Conservation (phyloP, 2,888 invertebrate genomes). For the Heliconius cydno region DNA sequence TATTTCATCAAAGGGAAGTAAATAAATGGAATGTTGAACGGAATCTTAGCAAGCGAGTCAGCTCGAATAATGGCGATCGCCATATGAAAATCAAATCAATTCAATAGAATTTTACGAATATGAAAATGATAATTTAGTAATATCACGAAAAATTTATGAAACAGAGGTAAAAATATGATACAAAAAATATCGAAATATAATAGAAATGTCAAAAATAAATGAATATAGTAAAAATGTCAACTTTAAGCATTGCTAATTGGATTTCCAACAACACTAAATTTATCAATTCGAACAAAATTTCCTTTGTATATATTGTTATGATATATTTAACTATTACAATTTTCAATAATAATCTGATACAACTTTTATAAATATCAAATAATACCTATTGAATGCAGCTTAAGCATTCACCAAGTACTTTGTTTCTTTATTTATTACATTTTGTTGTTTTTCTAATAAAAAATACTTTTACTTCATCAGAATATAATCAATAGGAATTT, state of each 20-base stretch:
- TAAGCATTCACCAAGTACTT: conserved; percentile 18
- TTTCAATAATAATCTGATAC: conserved; percentile 14
- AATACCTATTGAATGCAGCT: neutral
- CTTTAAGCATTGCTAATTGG: neutral
- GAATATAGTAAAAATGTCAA: too few relatives aligned
- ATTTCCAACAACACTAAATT: conserved; percentile 14
- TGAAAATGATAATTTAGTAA: neutral
- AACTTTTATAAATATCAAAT: conserved; percentile 18
- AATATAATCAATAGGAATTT: conserved; percentile 22
- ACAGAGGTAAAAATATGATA: neutral
- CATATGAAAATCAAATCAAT: neutral
- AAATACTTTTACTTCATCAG: conserved; percentile 17
- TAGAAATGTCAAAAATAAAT: neutral
- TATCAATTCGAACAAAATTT: conserved; percentile 14
- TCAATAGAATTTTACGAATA: neutral
- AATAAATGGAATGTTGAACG: conserved; percentile 13
- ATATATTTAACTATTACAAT: conserved; percentile 24
- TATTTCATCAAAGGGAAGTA: neutral
- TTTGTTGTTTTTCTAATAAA: conserved; percentile 23
- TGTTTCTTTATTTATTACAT: conserved; percentile 13
- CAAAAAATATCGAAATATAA: neutral
- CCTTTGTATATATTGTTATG: conserved; percentile 1
- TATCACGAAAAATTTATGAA: neutral
- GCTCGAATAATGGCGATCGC: neutral
- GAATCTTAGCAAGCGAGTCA: neutral